A percentile compares a stretch with the other conserved stretches of the same genome.
phyloP scores from a whole-genome alignment of 2,113 vertebrate genomes.

The Vidua macroura region DNA sequence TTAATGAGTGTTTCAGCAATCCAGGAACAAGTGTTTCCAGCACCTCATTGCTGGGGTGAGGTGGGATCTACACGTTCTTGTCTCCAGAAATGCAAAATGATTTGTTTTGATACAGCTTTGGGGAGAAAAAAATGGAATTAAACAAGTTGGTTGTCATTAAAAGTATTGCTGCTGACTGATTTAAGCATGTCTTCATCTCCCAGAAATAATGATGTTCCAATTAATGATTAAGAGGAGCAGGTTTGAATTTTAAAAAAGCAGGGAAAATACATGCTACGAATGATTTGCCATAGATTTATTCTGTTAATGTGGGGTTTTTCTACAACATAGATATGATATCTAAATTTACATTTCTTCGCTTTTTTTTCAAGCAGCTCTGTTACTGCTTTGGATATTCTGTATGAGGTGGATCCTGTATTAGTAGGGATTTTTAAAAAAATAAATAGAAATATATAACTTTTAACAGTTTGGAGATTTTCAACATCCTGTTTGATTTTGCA shows the following conservation, averaged over 20 bases:
- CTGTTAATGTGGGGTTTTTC: slow-evolving; percentile 8
- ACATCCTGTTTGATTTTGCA: background rate
- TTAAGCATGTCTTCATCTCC: slow-evolving; percentile 31
- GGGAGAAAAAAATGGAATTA: background rate
- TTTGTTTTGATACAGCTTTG: slow-evolving; percentile 37
- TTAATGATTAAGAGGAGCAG: background rate
- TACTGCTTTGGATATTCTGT: background rate
- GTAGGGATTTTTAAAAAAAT: background rate
- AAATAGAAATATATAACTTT: background rate
- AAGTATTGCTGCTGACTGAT: background rate
- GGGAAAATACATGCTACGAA: background rate
- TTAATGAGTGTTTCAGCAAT: slow-evolving; percentile 37
- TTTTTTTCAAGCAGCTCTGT: background rate
- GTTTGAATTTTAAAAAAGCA: slow-evolving; percentile 31
- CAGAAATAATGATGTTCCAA: slow-evolving; percentile 24
- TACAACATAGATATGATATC: background rate
- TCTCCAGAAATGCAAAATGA: slow-evolving; percentile 1
- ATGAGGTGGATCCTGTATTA: background rate
- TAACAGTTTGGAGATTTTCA: background rate
- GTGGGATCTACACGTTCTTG: background rate
- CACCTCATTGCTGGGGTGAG: slow-evolving; percentile 24
- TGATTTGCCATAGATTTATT: background rate
- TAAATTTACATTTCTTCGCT: background rate
- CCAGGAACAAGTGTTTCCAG: background rate
- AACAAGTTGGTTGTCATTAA: slow-evolving; percentile 25